phyloP scores from a whole-genome alignment of 2,797 vertebrate genomes.

The Poeciliopsis infans region DNA sequence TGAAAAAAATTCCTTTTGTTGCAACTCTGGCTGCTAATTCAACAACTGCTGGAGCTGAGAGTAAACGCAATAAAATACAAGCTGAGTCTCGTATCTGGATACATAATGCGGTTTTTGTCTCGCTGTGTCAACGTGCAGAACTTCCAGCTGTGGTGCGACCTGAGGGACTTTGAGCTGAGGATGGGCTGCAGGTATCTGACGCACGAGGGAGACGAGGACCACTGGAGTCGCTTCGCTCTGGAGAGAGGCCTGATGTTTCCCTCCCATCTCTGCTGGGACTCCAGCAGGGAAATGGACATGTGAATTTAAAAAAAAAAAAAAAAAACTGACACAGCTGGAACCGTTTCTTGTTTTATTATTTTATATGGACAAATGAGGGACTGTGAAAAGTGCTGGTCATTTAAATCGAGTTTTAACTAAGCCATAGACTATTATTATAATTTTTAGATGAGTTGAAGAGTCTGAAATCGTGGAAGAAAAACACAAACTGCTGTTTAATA shows the following conservation, averaged over 20 bases:
- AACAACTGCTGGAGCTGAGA: too few relatives aligned
- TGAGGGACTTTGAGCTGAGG: slow-evolving; percentile 75
- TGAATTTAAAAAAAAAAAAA: slow-evolving; percentile 10
- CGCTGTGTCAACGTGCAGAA: slow-evolving; percentile 58
- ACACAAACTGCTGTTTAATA: slow-evolving; percentile 60
- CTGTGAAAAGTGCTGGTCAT: background rate
- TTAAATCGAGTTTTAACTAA: background rate
- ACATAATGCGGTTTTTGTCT: background rate
- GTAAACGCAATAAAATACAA: too few relatives aligned
- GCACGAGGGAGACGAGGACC: slow-evolving; percentile 69
- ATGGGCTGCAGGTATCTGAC: slow-evolving; percentile 77
- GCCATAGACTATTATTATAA: background rate
- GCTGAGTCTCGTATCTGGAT: background rate
- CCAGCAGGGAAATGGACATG: background rate
- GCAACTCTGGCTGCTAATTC: too few relatives aligned
- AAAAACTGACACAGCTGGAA: background rate
- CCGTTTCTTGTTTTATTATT: background rate
- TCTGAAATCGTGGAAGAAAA: slow-evolving; percentile 19
- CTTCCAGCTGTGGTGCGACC: slow-evolving; percentile 82
- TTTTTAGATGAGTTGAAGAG: background rate
- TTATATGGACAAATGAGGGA: background rate
- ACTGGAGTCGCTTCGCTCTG: slow-evolving; percentile 63
- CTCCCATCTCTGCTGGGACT: slow-evolving; percentile 42
- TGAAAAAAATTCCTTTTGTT: too few relatives aligned
- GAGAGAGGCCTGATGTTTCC: slow-evolving; percentile 71